Evolutionary conservation across 2,113 vertebrate genomes (phyloP), one percentile per base, ranked within the genome.

Genomic region (Willisornis vidua): DNA sequence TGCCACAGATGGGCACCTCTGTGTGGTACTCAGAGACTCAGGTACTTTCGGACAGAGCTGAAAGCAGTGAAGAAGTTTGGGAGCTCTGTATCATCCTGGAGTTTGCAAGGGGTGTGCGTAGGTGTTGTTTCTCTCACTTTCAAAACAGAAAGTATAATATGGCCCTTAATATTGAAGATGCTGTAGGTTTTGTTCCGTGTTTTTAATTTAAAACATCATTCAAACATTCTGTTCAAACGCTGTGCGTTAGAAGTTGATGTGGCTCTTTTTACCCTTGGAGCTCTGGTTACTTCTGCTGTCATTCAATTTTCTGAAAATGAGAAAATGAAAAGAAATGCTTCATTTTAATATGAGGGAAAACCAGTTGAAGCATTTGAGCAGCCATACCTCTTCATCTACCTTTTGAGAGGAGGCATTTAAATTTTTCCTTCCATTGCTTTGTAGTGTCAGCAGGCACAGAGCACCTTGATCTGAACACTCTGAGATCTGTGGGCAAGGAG

Each of bases 251-350:
- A 89, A 87, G 22, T 66, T 18, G 28, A 78, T 54, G 81, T 17
- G 39, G 19, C 24, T 65, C 28, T 75, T 89, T 88, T 83, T 92
- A 45, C 39, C 29, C 49, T 63, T 39, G 49, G 75, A 81, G 57
- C 48, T 81, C 51, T 39, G 28, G 76, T 90, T 84, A 57, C 39
- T 86, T 89, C 73, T 84, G 41, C n/a, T 72, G 22, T 58, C 3
- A 1, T 45, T 89, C 51, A 26, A 0, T 63, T 71, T 88, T 94
- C 88, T 43, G n/a, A 59, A 68, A 84, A 78, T 0, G 8, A 81
- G 75, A 91, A 86, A 92, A 92, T 94, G 58, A 90, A 96, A 94
- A 92, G 57, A 48, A 92, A 89, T 11, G 8, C 31, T 90, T 65
- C 12, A 9, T 75, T 93, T 94, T 90, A 72, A 67, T 85, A 75